Conservation (phyloP, 53 echinoderm and acorn worm species). For the Glandiceps talaboti region DNA sequence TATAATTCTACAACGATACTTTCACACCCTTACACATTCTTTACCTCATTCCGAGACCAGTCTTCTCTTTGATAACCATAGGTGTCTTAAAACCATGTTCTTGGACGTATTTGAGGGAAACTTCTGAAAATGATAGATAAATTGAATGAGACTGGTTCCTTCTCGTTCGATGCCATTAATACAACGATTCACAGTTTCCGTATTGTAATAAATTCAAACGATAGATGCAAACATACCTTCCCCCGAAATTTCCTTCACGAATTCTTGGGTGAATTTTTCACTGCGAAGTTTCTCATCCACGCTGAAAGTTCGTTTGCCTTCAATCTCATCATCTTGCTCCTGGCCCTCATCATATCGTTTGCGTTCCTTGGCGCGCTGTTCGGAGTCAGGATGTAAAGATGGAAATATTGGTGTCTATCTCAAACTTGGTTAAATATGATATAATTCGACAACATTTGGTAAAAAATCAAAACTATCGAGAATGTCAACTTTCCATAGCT, state of each 20-base stretch:
- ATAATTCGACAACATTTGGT: too few relatives aligned
- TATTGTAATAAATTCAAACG: background rate
- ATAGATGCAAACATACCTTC: conserved; percentile 43
- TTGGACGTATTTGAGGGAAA: conserved; percentile 69
- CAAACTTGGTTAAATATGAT: too few relatives aligned
- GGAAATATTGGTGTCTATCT: too few relatives aligned
- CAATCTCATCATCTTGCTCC: conserved; percentile 95
- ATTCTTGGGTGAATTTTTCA: conserved; percentile 50
- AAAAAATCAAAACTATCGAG: too few relatives aligned
- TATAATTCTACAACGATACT: too few relatives aligned
- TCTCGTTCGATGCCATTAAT: too few relatives aligned
- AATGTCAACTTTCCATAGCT: too few relatives aligned
- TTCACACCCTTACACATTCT: conserved; percentile 1
- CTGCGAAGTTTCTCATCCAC: conserved; percentile 64
- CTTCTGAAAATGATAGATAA: conserved; percentile 27
- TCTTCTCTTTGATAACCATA: conserved; percentile 58
- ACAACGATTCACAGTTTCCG: background rate
- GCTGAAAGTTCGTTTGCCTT: conserved; percentile 78
- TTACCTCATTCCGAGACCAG: conserved; percentile 68
- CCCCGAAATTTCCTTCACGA: conserved; percentile 77
- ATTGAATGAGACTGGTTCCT: background rate
- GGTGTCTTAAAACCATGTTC: conserved; percentile 88
- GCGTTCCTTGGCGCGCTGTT: conserved; percentile 74
- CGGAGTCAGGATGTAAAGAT: background rate
- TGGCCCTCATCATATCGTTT: conserved; percentile 94